These are phyloP conservation scores for Smutsia gigantea DNA, from an alignment of 2,797 vertebrate species.

Conservation along the genomic window DNA sequence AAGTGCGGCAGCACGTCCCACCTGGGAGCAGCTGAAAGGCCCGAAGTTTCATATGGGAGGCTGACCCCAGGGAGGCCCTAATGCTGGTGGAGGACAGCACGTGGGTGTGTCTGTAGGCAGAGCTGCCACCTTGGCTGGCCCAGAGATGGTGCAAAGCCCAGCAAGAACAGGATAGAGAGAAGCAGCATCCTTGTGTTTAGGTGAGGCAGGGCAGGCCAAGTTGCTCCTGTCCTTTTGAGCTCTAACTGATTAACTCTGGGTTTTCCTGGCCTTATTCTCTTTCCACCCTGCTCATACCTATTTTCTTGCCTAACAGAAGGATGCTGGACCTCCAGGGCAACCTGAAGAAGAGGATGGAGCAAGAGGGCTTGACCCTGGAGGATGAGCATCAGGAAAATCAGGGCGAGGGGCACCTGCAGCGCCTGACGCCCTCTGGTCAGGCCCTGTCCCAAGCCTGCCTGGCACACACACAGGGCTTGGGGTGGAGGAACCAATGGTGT, in stretches of 20 bases:
- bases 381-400: slow-evolving; percentile 41
- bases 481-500: background rate
- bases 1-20: background rate
- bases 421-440: slow-evolving; percentile 50
- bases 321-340: background rate
- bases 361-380: background rate
- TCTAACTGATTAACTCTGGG: too few relatives aligned
- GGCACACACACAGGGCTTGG: background rate
- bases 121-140: background rate
- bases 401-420: background rate
- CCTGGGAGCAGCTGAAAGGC: background rate
- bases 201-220: background rate
- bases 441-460: slow-evolving; percentile 45
- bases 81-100: background rate
- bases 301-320: background rate
- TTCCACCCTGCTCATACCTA: too few relatives aligned
- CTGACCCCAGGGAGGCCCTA: background rate
- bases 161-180: background rate
- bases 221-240: too few relatives aligned
- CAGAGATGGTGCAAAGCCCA: slow-evolving; percentile 12
- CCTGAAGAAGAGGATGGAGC: background rate
- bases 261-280: too few relatives aligned
- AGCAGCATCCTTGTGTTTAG: background rate
- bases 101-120: background rate
- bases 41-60: background rate